These are phyloP conservation scores for Neodiprion lecontei DNA, from an alignment of 1,140 invertebrate genomes.

Conservation along the genomic window DNA sequence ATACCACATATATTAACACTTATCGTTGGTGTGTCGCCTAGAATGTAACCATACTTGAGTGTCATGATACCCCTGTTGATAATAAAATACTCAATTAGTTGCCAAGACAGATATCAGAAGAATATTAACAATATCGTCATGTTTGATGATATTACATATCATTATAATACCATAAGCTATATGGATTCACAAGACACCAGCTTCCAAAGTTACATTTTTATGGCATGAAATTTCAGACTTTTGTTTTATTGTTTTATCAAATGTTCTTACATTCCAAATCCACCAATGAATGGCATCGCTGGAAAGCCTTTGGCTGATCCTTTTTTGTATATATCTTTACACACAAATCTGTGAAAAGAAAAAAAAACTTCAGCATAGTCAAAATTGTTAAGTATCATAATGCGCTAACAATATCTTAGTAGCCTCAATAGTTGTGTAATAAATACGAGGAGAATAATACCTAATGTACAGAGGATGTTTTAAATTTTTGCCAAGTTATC, in stretches of 20 bases:
- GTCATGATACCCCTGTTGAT: conserved; percentile 71
- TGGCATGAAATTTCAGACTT: conserved; percentile 1
- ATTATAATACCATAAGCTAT: conserved; percentile 17
- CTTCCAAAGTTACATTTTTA: conserved; percentile 15
- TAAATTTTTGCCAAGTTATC: not conserved
- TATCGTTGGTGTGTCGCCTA: conserved; percentile 76
- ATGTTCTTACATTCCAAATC: conserved; percentile 74
- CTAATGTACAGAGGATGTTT: no score
- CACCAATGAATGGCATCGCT: conserved; percentile 75
- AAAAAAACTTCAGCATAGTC: conserved; percentile 2
- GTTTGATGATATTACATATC: conserved; percentile 23
- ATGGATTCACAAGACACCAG: conserved; percentile 22
- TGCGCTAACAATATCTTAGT: not conserved
- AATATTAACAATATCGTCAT: conserved; percentile 8
- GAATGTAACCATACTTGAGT: conserved; percentile 73
- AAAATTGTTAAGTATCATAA: conserved; percentile 9
- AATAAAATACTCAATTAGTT: conserved; percentile 17
- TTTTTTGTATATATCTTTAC: conserved; percentile 74
- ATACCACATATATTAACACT: conserved; percentile 76
- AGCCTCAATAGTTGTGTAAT: conserved; percentile 17
- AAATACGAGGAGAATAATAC: not conserved
- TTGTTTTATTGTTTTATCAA: not conserved
- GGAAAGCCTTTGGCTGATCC: conserved; percentile 68
- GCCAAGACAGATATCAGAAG: not conserved
- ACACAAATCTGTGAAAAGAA: conserved; percentile 63